Evolutionary conservation across 2,797 vertebrate genomes (phyloP).

Genomic region (Enteromius thamalakanensis): DNA sequence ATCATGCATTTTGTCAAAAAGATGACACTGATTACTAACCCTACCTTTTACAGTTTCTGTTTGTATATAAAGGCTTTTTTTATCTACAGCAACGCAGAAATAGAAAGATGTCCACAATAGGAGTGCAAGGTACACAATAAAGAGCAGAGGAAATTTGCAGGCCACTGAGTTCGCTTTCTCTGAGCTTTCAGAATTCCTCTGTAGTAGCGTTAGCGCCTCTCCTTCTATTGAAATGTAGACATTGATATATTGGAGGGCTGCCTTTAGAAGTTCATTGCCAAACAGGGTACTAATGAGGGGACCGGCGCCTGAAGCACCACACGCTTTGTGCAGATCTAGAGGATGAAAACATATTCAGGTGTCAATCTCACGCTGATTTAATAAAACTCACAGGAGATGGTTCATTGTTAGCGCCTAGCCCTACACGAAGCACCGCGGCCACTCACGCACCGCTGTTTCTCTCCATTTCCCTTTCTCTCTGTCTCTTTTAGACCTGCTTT

Average conservation of each 20-base stretch:
- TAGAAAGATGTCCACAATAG: neutral
- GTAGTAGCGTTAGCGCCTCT: slow-evolving; percentile 30
- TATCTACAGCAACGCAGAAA: neutral
- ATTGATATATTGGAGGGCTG: slow-evolving; percentile 59
- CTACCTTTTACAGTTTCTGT: neutral
- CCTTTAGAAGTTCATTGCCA: slow-evolving; percentile 61
- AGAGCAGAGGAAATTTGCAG: slow-evolving; percentile 9
- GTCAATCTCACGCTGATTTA: slow-evolving; percentile 77
- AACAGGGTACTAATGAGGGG: slow-evolving; percentile 61
- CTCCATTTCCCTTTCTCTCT: slow-evolving; percentile 23
- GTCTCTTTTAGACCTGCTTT: slow-evolving; percentile 16
- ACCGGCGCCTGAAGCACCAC: slow-evolving; percentile 49
- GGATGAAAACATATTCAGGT: slow-evolving; percentile 79
- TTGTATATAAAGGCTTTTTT: neutral
- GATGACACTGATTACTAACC: neutral
- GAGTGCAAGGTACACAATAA: slow-evolving; percentile 12
- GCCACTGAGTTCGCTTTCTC: slow-evolving; percentile 26
- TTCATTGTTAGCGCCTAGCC: slow-evolving; percentile 68
- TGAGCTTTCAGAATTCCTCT: slow-evolving; percentile 31
- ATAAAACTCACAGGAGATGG: slow-evolving; percentile 72
- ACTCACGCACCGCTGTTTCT: slow-evolving; percentile 39
- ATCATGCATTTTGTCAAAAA: neutral
- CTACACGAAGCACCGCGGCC: slow-evolving; percentile 11
- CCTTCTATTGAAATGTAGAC: slow-evolving; percentile 56
- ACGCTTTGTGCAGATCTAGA: slow-evolving; percentile 68